phyloP scores from a whole-genome alignment of 2,113 vertebrate genomes.

The Pseudorectes ferrugineus region DNA sequence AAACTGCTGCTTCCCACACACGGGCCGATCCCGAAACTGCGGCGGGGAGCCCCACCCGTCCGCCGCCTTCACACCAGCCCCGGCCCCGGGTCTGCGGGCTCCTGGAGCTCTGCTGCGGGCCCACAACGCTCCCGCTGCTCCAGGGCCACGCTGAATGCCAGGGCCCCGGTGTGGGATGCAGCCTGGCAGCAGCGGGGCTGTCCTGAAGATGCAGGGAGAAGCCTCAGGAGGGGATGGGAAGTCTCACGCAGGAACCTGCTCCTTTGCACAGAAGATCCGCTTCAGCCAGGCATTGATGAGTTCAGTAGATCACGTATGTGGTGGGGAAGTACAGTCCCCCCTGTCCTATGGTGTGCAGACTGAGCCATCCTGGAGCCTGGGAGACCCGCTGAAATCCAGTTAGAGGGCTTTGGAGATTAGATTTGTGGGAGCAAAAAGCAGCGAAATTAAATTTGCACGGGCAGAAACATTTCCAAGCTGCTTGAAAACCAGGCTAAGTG shows the following conservation, averaged over 20 bases:
- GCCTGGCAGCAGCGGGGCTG: neutral
- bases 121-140: neutral
- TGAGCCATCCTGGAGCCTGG: neutral
- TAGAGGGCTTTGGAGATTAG: neutral
- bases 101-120: neutral
- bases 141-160: neutral
- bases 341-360: neutral
- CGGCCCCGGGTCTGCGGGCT: accelerated
- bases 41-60: neutral
- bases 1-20: neutral
- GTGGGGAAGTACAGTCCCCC: neutral
- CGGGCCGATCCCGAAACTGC: neutral
- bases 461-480: neutral
- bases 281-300: neutral
- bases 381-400: neutral
- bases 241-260: neutral
- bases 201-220: neutral
- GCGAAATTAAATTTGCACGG: neutral
- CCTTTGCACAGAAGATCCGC: neutral
- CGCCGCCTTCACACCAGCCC: neutral
- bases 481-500: neutral
- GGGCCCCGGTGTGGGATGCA: neutral
- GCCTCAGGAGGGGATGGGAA: neutral
- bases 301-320: neutral
- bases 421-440: constrained; percentile 3